A percentile compares a stretch with the other conserved stretches of the same genome.
phyloP scores from a whole-genome alignment of 2,888 invertebrate genomes.

The Eupithecia inturbata region DNA sequence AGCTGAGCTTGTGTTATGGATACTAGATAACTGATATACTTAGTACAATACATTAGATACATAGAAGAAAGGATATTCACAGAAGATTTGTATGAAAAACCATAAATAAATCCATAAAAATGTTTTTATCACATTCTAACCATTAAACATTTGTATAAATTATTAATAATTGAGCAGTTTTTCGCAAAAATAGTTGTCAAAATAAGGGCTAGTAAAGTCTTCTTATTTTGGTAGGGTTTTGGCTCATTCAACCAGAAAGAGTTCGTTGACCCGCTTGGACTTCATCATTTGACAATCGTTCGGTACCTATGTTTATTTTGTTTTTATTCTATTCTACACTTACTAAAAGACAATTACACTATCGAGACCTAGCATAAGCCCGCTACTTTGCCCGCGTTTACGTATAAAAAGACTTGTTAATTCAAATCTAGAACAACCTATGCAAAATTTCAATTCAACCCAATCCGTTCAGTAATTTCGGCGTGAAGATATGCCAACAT shows the following conservation, averaged over 20 bases:
- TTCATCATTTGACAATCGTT: constrained; percentile 9
- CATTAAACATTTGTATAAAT: too few species aligned
- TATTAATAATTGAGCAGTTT: neutral
- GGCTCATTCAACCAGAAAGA: constrained; percentile 2
- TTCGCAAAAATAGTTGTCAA: neutral
- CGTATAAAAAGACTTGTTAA: neutral
- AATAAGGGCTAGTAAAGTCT: neutral
- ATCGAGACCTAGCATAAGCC: neutral
- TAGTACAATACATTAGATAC: too few species aligned
- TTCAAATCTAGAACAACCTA: too few species aligned
- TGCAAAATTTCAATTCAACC: too few species aligned
- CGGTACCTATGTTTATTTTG: neutral
- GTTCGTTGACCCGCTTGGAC: constrained; percentile 4
- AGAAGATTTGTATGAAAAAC: neutral
- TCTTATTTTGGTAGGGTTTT: neutral
- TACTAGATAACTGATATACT: too few species aligned
- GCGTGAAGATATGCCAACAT: too few species aligned
- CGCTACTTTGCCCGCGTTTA: neutral
- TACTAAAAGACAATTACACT: neutral
- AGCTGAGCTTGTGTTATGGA: too few species aligned
- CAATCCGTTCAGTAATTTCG: too few species aligned
- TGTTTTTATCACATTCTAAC: neutral
- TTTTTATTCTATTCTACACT: neutral
- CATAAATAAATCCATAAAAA: neutral
- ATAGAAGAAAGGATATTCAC: too few species aligned